Conservation (phyloP, 2,797 vertebrate species). For the Lagorchestes hirsutus region DNA sequence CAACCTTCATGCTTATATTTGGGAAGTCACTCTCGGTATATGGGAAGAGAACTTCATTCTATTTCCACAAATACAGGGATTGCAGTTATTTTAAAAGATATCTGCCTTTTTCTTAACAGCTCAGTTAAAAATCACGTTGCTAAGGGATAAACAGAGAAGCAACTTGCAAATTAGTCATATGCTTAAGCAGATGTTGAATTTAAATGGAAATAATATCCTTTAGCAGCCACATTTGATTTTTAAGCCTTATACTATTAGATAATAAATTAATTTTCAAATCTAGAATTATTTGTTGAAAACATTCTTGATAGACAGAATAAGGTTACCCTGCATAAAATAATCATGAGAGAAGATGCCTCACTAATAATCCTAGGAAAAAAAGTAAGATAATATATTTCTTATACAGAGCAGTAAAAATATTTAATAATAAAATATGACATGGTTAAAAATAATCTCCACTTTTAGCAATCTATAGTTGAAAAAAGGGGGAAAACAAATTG, state of each 20-base stretch:
- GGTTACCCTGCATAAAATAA: not conserved
- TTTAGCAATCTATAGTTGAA: not conserved
- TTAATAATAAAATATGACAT: not conserved
- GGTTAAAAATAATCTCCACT: not conserved
- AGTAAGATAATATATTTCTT: not conserved
- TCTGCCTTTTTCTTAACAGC: not conserved
- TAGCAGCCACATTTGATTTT: not conserved
- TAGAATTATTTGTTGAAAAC: not conserved
- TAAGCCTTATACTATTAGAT: not conserved
- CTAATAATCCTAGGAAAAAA: not conserved
- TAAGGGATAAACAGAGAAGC: not conserved
- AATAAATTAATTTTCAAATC: not conserved
- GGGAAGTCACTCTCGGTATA: not conserved
- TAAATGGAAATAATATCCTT: not conserved
- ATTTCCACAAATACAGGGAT: not conserved
- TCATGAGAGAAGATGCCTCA: not conserved
- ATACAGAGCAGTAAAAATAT: not conserved
- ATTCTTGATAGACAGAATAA: not conserved
- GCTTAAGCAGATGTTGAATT: not conserved
- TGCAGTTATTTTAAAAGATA: not conserved
- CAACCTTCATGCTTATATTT: not conserved
- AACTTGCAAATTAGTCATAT: slow-evolving; percentile 13
- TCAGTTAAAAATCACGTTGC: not conserved
- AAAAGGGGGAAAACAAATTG: not conserved
- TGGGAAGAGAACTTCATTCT: not conserved